Base-by-base conservation (phyloP, 2,888 invertebrate genomes). In the Netelia fuscicornis region DNA sequence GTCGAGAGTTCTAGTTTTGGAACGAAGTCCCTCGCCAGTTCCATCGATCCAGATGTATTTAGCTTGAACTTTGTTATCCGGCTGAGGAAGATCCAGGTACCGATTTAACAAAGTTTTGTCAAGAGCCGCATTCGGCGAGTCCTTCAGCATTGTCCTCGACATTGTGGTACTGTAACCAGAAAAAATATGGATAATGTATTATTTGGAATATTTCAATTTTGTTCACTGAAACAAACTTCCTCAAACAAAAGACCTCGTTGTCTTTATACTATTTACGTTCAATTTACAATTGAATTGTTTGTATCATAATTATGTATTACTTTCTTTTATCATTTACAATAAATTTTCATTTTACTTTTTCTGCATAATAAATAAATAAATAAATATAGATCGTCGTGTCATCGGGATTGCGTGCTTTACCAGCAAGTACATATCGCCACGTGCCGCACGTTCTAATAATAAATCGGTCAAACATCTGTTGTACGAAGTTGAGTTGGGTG, bases 1-100 rank as follows among this genome's bases (percentile, higher is more conserved):
- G 92, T 97, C 96, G 86, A 98, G 93, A 0, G 98, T 98, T 87
- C 98, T 96, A 86, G 98, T 98, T 94, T 99, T 99, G 94, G 97
- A 97, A 84, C 98, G 95, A 76, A 98, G 92, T 91, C 97, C 96
- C 93, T 98, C 98, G 25, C 98, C 98, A 23, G 97, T 97, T 42
- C 98, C 98, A 92, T 99, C 98, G 90, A 99, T 98, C 98, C 98
- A 99, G 78, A 98, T 95, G 94, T 99, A 99, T 74, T 97, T 98
- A 60, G 97, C 98, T 92, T 98, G 96, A 77, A 97, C 95, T 92
- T 96, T 95, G 90, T 97, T 96, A 42, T 96, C 96, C 9, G 97
- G 97, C 85, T 97, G 95, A 0, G 97, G 97, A 87, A 98, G 95
- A 88, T 96, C 96, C 92, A 97, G 94, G 94, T 97, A 98, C 81